Evolutionary conservation across 2,113 vertebrate genomes (phyloP).

Genomic region (Dasyurus viverrinus): DNA sequence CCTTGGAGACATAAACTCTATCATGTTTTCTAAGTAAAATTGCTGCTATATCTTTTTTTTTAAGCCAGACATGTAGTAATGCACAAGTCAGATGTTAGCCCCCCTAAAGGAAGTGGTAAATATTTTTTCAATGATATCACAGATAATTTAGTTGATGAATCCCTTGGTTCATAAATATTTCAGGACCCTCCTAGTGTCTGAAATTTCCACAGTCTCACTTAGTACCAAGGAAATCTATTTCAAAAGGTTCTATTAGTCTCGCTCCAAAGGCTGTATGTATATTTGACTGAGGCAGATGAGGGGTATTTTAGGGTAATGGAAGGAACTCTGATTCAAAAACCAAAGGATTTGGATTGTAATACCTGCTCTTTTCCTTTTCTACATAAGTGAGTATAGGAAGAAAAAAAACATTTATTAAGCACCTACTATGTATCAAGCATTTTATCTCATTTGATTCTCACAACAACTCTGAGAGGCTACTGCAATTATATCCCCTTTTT

Average conservation of each 20-base stretch:
- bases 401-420: background rate
- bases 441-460: background rate
- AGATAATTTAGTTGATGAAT: constrained; percentile 1
- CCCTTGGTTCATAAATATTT: constrained; percentile 18
- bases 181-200: background rate
- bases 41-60: background rate
- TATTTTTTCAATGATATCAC: background rate
- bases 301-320: background rate
- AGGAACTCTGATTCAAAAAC: background rate
- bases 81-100: background rate
- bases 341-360: background rate
- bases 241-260: background rate
- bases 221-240: constrained; percentile 40
- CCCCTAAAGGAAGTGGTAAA: background rate
- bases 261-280: background rate
- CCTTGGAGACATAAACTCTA: background rate
- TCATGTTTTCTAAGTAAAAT: background rate
- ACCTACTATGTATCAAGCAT: background rate
- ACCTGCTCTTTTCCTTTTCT: background rate
- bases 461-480: background rate
- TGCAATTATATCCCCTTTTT: background rate
- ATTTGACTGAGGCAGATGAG: background rate
- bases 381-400: background rate
- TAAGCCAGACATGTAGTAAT: background rate
- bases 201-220: constrained; percentile 15